Base-by-base conservation (phyloP, 2,113 vertebrate species). In the Galeopterus variegatus region DNA sequence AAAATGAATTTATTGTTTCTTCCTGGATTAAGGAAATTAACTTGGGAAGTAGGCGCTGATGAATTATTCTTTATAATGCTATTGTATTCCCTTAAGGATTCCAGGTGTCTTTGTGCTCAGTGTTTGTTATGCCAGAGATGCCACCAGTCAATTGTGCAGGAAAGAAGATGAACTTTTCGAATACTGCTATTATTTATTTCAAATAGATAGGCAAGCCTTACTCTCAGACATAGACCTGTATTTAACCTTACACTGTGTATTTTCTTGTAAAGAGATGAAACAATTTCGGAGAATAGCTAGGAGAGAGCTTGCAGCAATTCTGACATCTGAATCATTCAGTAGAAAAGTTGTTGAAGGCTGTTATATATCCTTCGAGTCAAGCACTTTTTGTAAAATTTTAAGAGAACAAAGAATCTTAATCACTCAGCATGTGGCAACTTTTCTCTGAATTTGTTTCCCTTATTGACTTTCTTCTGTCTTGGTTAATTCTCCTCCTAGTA, bases 261-360 rank as follows among this genome's bases (percentile, higher is more conserved):
- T 97, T 95, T 98, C 41, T 76, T 95, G 48, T 45, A 62, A 85
- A 81, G 92, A 90, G 58, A 89, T 80, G n/a, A 98, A 97, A 96
- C 50, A 80, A 60, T 98, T 93, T 12, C 58, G 96, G 72, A 92
- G 65, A 96, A 97, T 70, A 26, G 18, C 65, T 72, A 33, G 45
- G 83, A 97, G 58, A 60, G 8, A 96, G 6, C 21, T 85, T 69
- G 3, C 65, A 52, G 18, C 50, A 88, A 92, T 80, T 94, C 54
- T 73, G 41, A 91, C 26, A 41, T 58, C 8, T 3, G 4, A 69
- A 79, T 97, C 8, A 36, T 97, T 91, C 0, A n/a, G 1, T 14
- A 90, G 70, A 94, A 97, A 65, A 96, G 19, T 8, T 84, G 81
- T 41, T 6, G 0, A 97, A 6, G 6, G 3, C 23, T 92, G 5